Evolutionary conservation across 2,113 vertebrate species (phyloP).

Genomic region (Oxyruncus cristatus): DNA sequence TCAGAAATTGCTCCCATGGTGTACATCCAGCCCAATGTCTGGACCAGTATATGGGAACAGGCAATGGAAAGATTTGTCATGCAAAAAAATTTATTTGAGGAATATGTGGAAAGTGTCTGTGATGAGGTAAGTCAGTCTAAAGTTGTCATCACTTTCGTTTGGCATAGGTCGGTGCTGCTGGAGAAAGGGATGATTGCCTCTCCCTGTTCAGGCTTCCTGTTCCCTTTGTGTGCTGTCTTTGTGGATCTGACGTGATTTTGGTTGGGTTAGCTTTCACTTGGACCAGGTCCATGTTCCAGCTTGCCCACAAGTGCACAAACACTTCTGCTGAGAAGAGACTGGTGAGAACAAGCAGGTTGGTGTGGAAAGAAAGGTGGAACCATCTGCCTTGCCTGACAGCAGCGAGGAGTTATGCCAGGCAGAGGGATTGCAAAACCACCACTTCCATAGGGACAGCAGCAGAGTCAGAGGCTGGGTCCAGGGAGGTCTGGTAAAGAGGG

Average conservation of each 20-base stretch:
- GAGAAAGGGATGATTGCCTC: conserved; percentile 9
- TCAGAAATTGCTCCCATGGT: conserved; percentile 2
- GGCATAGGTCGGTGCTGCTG: background rate
- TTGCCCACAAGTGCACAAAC: conserved; percentile 12
- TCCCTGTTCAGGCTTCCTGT: background rate
- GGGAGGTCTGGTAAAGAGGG: background rate
- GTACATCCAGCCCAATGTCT: background rate
- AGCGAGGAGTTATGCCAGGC: background rate
- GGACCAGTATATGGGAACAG: conserved; percentile 14
- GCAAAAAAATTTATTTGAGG: background rate
- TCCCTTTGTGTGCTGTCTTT: background rate
- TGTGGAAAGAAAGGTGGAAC: conserved; percentile 43
- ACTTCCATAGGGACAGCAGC: rapidly evolving
- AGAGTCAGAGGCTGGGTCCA: background rate
- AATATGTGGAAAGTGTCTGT: conserved; percentile 22
- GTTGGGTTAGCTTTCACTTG: conserved; percentile 25
- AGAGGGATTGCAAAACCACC: background rate
- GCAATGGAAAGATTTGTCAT: conserved; percentile 33
- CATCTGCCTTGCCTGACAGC: background rate
- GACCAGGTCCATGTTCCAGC: conserved; percentile 4
- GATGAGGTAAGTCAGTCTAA: conserved; percentile 31
- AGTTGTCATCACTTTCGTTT: conserved; percentile 55
- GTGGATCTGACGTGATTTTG: conserved; percentile 11
- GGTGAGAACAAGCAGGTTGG: conserved; percentile 18
- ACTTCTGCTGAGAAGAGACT: background rate